Conservation (phyloP, 2,113 vertebrate species). For the Hemicordylus capensis region DNA sequence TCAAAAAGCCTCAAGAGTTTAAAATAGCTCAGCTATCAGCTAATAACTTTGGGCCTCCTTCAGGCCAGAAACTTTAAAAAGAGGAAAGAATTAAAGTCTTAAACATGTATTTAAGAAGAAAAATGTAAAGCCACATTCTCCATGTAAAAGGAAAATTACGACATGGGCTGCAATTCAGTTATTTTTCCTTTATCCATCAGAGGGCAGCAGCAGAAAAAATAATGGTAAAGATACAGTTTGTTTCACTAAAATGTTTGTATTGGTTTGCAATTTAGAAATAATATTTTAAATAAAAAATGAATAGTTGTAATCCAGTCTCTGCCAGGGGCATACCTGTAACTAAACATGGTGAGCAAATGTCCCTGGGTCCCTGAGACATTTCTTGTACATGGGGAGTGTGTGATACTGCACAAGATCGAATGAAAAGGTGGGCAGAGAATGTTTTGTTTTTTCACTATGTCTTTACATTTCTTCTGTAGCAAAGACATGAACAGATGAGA, state of each 20-base stretch:
- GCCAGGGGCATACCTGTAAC: too few species aligned
- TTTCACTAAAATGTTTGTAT: background rate
- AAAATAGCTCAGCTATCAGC: background rate
- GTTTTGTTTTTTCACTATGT: too few species aligned
- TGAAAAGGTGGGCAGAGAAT: too few species aligned
- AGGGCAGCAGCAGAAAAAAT: slow-evolving; percentile 58
- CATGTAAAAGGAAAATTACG: background rate
- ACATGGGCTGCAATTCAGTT: background rate
- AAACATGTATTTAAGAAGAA: background rate
- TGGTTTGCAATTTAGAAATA: background rate
- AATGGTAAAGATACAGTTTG: background rate
- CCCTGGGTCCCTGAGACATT: too few species aligned
- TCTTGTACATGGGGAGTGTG: too few species aligned
- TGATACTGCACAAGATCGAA: too few species aligned
- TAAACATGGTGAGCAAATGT: too few species aligned
- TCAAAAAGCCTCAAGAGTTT: background rate
- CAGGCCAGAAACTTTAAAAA: background rate
- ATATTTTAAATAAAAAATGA: background rate
- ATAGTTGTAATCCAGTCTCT: background rate
- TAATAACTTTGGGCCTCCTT: background rate
- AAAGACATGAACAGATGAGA: too few species aligned
- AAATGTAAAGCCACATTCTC: background rate
- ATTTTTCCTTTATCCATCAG: slow-evolving; percentile 28
- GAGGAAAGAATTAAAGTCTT: background rate
- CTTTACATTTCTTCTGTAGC: too few species aligned